A percentile compares a stretch with the other conserved stretches of the same genome.
These are phyloP conservation scores for Scytalopus superciliaris DNA, from an alignment of 2,113 vertebrate species.

Conservation along the genomic window DNA sequence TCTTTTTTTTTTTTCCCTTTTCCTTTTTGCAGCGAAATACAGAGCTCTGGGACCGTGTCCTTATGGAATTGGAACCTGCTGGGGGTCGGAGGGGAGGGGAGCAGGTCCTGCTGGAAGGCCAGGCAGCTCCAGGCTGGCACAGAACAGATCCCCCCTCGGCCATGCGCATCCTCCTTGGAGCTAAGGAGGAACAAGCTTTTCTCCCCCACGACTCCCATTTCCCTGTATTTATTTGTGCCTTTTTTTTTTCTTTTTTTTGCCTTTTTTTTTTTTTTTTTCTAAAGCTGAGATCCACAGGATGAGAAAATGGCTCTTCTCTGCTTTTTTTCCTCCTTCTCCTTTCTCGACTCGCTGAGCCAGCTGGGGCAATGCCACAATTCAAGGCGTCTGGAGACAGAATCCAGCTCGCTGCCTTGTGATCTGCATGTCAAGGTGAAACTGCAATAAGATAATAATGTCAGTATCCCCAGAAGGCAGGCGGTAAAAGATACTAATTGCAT, in stretches of 20 bases:
- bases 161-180: background rate
- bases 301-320: conserved; percentile 9
- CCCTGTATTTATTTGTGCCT: background rate
- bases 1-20: no score
- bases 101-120: background rate
- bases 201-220: accelerated
- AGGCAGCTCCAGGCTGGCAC: background rate
- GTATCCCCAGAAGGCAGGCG: conserved; percentile 69
- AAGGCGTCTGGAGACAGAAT: conserved; percentile 50
- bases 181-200: accelerated
- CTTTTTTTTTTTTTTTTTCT: background rate
- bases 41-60: background rate
- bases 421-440: conserved; percentile 70
- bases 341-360: background rate
- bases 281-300: background rate
- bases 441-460: conserved; percentile 68
- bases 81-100: background rate
- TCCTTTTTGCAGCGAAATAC: background rate
- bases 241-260: background rate
- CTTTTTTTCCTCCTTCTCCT: background rate
- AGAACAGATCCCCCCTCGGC: background rate
- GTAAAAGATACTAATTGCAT: conserved; percentile 74
- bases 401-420: conserved; percentile 64
- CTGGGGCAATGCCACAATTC: conserved; percentile 51
- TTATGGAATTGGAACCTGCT: background rate